Conservation (phyloP, 1,140 invertebrate genomes). For the Neuroterus valhalla region DNA sequence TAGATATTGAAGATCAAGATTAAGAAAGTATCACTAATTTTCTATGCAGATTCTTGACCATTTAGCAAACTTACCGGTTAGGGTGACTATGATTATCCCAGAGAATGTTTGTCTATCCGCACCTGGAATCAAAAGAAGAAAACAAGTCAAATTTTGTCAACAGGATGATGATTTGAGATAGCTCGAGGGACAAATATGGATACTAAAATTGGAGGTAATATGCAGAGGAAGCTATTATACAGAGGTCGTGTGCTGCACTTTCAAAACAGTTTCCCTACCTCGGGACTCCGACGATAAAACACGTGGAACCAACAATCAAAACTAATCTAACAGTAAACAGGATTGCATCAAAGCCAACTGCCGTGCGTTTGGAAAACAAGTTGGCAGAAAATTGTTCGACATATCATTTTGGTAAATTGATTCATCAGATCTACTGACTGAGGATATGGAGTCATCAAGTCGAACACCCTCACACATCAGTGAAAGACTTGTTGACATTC, state of each 20-base stretch:
- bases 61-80: not conserved
- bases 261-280: constrained; percentile 12
- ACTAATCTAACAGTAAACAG: constrained; percentile 6
- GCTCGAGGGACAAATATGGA: not conserved
- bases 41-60: too few relatives aligned
- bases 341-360: constrained; percentile 3
- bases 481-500: too few relatives aligned
- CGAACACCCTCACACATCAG: too few relatives aligned
- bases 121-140: not conserved
- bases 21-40: too few relatives aligned
- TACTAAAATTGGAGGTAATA: not conserved
- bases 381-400: too few relatives aligned
- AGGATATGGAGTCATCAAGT: too few relatives aligned
- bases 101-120: not conserved
- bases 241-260: not conserved
- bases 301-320: constrained; percentile 1
- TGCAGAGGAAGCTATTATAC: not conserved
- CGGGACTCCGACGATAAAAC: not conserved
- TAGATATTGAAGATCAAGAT: not conserved
- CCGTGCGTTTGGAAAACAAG: too few relatives aligned
- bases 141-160: not conserved
- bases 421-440: too few relatives aligned
- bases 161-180: not conserved
- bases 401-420: too few relatives aligned
- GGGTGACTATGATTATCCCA: constrained; percentile 9